Percentiles rank a stretch among this genome's conserved stretches.
phyloP scores from a whole-genome alignment of 2,113 vertebrate genomes.

The Elephas maximus region DNA sequence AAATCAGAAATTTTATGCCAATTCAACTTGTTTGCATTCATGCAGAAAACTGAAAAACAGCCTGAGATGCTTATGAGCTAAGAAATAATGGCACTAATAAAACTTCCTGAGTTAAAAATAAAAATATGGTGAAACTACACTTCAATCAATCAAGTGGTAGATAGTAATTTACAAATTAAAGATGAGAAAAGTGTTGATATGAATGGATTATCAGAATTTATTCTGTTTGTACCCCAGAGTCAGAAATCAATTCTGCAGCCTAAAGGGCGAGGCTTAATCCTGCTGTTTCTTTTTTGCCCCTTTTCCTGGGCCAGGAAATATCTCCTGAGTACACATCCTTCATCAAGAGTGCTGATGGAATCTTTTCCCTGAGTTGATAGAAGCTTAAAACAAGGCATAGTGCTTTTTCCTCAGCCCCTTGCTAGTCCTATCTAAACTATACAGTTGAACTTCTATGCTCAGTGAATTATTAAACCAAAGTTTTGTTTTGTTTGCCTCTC shows the following conservation, averaged over 20 bases:
- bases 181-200: not conserved
- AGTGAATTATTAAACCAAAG: not conserved
- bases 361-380: not conserved
- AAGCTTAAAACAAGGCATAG: not conserved
- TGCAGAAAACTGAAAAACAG: not conserved
- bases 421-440: not conserved
- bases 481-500: conserved; percentile 17
- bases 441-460: not conserved
- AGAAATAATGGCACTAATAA: not conserved
- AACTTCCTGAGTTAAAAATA: not conserved
- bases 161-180: not conserved
- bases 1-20: not conserved
- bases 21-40: not conserved
- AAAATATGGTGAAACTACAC: not conserved
- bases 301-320: not conserved
- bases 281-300: not conserved
- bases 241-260: not conserved
- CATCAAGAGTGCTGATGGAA: conserved; percentile 7
- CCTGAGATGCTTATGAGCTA: not conserved
- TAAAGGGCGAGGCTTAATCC: not conserved
- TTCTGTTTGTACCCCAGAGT: not conserved
- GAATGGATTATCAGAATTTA: not conserved
- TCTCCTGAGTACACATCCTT: not conserved
- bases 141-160: not conserved
- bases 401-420: not conserved